Evolutionary conservation across 2,888 invertebrate species (phyloP).

Genomic region (Meiosimyza decipiens): DNA sequence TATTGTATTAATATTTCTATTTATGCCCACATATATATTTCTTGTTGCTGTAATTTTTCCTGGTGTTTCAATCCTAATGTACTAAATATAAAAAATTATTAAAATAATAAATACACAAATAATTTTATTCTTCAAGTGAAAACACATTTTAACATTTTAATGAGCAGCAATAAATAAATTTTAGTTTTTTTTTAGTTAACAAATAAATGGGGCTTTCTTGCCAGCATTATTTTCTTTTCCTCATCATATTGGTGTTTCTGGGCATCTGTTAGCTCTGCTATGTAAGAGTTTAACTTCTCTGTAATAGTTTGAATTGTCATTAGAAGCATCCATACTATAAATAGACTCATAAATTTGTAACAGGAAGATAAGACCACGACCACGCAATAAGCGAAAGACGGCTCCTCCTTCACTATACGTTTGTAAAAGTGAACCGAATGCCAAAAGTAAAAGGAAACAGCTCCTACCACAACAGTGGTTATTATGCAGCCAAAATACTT

Average conservation of each 20-base stretch:
- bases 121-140: no score
- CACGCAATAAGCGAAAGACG: slow-evolving; percentile 43
- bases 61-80: no score
- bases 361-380: slow-evolving; percentile 47
- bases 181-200: neutral
- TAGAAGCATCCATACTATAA: slow-evolving; percentile 44
- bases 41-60: no score
- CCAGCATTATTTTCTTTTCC: neutral
- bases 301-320: slow-evolving; percentile 42
- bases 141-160: no score
- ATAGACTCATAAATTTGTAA: slow-evolving; percentile 47
- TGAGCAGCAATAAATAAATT: no score
- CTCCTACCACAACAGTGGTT: neutral
- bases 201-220: neutral
- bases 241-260: neutral
- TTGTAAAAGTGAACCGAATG: slow-evolving; percentile 50
- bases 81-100: no score
- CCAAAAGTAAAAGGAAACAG: slow-evolving; percentile 42
- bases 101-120: no score
- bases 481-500: slow-evolving; percentile 20
- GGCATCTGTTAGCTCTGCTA: no score
- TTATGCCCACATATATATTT: no score
- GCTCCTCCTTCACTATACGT: slow-evolving; percentile 42
- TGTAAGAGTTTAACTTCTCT: slow-evolving; percentile 41
- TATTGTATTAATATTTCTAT: no score